Base-by-base conservation (phyloP, 2,888 invertebrate genomes). In the Phalera bucephala region DNA sequence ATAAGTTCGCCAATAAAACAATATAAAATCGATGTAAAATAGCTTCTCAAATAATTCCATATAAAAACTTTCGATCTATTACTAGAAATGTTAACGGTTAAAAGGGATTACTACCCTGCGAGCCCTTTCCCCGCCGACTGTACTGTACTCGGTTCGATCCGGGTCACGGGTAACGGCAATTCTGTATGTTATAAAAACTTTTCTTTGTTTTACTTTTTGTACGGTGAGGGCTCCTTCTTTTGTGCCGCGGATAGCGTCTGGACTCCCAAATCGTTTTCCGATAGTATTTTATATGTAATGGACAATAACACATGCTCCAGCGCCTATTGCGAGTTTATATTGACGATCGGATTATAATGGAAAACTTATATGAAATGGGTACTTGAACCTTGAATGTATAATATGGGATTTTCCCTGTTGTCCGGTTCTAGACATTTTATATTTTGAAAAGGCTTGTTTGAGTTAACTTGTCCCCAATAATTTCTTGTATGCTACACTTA, bases 261-360 rank as follows among this genome's bases (percentile, higher is more conserved):
- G 75, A 70, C 67, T 64, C 61, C 40, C 64, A 73, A 84, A 86
- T 85, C 79, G 86, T 84, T 85, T 85, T 83, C 84, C 83, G 64
- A 85, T 85, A 85, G 66, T 72, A 75, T 77, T 81, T 73, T 78
- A 73, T 80, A 70, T 73, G 76, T 80, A 79, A 81, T 77, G 78
- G 79, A 79, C 74, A 80, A 80, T 82, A 79, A 82, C 79, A 77
- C 71, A 74, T 65, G 76, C 59, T 65, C 55, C 54, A 40, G 64
- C 57, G 67, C 64, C 64, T 64, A 60, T 69, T 64, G 60, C 53
- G 60, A 60, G 52, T 59, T 56, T 55, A 50, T 55, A 52, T 52
- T 53, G 58, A 64, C 47, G 62, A 56, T 43, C 36, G 36, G 41
- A 43, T 60, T 52, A 41, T 53, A 51, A 52, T 52, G 52, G 46